Evolutionary conservation across 2,113 vertebrate species (phyloP), one percentile per base, ranked within the genome.

Genomic region (Amblyopsis rosae): DNA sequence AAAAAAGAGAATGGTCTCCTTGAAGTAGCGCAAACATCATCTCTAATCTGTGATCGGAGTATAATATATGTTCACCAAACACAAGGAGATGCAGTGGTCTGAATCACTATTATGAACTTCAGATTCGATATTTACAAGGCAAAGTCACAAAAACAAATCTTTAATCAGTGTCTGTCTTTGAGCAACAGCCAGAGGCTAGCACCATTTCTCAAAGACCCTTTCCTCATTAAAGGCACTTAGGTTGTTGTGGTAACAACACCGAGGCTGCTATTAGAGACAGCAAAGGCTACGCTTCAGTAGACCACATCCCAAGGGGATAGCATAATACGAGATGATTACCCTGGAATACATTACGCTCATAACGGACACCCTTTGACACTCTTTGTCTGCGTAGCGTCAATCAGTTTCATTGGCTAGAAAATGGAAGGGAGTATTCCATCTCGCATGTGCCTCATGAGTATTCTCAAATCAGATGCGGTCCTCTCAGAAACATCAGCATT

Each of bases 271-370:
- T 73, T 68, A 49, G 19, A 66, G 59, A 66, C 19, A 58, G 63
- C 71, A 75, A 60, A 79, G 51, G 49, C 62, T 67, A 73, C 46
- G 58, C 33, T 83, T 84, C 67, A 61, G 54, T 41, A 46, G 58
- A 68, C 54, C 64, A 61, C 73, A 59, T 75, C 67, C 51, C 48
- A 35, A 32, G 61, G 67, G 74, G 57, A 64, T 48, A 51, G 57
- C 57, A 75, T 86, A 86, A 87, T 86, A 75, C 68, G 32, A 59
- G 60, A 65, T 73, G 68, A 88, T 84, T 87, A 82, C 73, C 41
- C 26, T 17, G 72, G 81, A 86, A 82, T 77, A 71, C 48, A 83
- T 88, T 85, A 79, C 12, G 50, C 61, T 59, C 47, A 63, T 76
- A 71, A 85, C 53, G 69, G 75, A 76, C 80, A 75, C 47, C 61